Conservation (phyloP, 2,113 vertebrate species). For the Noctilio leporinus region DNA sequence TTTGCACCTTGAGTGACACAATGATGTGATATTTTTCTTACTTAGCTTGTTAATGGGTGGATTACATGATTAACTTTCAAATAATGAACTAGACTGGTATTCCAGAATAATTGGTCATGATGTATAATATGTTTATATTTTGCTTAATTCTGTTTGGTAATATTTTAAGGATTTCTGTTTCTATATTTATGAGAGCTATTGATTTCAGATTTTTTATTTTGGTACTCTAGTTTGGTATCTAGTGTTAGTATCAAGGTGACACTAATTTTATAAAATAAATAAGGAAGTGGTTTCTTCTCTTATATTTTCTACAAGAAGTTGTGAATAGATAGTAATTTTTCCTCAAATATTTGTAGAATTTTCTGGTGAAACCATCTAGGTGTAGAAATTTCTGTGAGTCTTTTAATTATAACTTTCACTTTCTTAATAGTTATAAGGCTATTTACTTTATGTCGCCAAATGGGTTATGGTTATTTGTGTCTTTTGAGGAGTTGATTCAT, state of each 20-base stretch:
- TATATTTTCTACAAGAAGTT: background rate
- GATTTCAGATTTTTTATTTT: background rate
- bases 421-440: background rate
- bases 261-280: constrained; percentile 2
- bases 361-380: background rate
- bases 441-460: background rate
- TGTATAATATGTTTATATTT: background rate
- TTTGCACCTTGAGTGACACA: background rate
- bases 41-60: background rate
- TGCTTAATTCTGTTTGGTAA: background rate
- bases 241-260: background rate
- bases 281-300: background rate
- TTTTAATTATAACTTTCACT: constrained; percentile 28
- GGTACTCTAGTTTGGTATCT: background rate
- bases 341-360: background rate
- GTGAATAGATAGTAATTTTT: background rate
- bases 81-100: background rate
- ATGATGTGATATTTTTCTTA: background rate
- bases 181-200: background rate
- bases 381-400: background rate
- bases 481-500: background rate
- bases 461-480: background rate
- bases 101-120: background rate
- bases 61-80: background rate
- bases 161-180: background rate